Conservation (phyloP, 2,797 vertebrate species). For the Periophthalmus magnuspinnatus region DNA sequence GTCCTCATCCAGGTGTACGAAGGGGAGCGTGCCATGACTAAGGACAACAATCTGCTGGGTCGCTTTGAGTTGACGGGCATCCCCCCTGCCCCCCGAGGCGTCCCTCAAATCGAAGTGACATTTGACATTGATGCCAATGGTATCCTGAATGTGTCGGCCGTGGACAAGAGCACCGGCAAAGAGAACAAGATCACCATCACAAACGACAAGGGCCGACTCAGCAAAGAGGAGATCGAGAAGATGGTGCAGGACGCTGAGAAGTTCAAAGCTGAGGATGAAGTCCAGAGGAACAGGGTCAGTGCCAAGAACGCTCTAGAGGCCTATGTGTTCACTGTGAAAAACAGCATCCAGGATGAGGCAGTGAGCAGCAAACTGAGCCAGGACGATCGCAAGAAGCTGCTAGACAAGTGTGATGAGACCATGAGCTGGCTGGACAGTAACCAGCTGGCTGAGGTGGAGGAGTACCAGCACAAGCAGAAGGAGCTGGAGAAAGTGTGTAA, state of each 20-base stretch:
- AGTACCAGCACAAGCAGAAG: constrained; percentile 7
- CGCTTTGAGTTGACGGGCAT: constrained; percentile 4
- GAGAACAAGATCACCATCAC: constrained; percentile 13
- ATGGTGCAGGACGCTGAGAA: constrained; percentile 83
- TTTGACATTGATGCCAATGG: constrained; percentile 5
- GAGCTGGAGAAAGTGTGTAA: constrained; percentile 10
- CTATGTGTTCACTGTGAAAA: constrained; percentile 8
- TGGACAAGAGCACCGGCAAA: constrained; percentile 10
- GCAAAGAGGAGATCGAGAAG: constrained; percentile 10
- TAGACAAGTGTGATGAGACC: constrained; percentile 6
- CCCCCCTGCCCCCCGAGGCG: constrained; percentile 3
- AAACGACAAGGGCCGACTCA: constrained; percentile 7
- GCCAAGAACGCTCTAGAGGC: constrained; percentile 9
- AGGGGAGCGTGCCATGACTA: constrained; percentile 7
- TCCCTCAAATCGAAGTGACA: constrained; percentile 5
- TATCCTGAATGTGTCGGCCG: constrained; percentile 6
- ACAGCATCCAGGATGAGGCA: constrained; percentile 5
- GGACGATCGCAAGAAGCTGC: constrained; percentile 6
- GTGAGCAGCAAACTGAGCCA: constrained; percentile 8
- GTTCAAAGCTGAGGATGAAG: constrained; percentile 73
- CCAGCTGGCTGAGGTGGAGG: constrained; percentile 7
- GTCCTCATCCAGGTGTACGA: constrained; percentile 9
- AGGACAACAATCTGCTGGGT: constrained; percentile 8
- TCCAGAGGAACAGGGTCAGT: constrained; percentile 7
- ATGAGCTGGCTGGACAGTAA: constrained; percentile 11